Conservation (phyloP, 2,113 vertebrate species). For the Felis chaus region DNA sequence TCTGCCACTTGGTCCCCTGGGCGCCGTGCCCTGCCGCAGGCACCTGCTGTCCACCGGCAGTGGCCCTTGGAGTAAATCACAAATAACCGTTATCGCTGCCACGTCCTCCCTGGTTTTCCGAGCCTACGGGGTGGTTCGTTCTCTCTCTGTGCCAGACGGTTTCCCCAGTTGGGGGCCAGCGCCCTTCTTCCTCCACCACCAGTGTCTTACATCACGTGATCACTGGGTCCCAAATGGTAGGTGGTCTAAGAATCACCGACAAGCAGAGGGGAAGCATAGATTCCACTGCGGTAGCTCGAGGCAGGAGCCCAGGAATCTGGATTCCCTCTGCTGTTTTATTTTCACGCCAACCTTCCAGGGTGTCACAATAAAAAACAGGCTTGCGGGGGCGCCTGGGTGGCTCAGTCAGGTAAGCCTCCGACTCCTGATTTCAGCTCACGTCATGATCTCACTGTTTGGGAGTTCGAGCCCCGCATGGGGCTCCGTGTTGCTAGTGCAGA, state of each 20-base stretch:
- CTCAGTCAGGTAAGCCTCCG: too few species aligned
- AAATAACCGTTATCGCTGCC: too few species aligned
- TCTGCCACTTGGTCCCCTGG: fast-evolving
- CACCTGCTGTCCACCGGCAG: fast-evolving
- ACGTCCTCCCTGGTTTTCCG: not conserved
- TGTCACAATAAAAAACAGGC: too few species aligned
- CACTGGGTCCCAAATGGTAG: not conserved
- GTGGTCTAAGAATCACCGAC: not conserved
- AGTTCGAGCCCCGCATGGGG: too few species aligned
- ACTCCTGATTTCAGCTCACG: too few species aligned
- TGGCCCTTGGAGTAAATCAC: not conserved
- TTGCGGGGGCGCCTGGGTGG: too few species aligned
- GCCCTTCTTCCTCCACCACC: not conserved
- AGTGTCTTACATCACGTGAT: not conserved
- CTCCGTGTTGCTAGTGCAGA: too few species aligned
- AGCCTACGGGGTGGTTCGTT: fast-evolving
- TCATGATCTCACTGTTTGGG: too few species aligned
- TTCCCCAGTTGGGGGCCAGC: not conserved
- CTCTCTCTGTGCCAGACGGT: not conserved
- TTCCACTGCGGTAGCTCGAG: not conserved
- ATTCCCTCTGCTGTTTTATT: not conserved
- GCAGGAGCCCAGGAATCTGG: not conserved
- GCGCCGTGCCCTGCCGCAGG: fast-evolving
- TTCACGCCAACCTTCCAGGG: not conserved
- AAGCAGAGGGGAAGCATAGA: not conserved